phyloP scores from a whole-genome alignment of 1,140 invertebrate genomes.

The Calliphora vicina region DNA sequence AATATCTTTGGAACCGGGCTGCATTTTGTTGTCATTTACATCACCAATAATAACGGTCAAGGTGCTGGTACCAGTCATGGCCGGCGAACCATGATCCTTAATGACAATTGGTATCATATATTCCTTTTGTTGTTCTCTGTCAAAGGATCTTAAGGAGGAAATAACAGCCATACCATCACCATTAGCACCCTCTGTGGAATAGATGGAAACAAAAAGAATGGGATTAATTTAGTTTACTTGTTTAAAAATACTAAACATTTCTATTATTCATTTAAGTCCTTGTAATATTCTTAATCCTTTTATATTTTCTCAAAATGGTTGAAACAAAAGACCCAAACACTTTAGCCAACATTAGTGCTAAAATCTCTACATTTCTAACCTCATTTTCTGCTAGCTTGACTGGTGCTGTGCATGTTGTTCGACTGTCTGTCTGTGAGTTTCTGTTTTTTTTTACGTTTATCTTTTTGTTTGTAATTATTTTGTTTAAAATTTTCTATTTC shows the following conservation, averaged over 20 bases:
- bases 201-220: neutral
- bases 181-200: slow-evolving; percentile 83
- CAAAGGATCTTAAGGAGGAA: slow-evolving; percentile 88
- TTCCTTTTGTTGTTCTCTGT: slow-evolving; percentile 94
- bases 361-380: too few relatives aligned
- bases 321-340: too few relatives aligned
- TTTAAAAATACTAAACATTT: too few relatives aligned
- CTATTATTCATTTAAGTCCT: too few relatives aligned
- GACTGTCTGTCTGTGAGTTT: neutral
- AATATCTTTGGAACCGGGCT: slow-evolving; percentile 94
- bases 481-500: neutral
- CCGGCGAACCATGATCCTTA: slow-evolving; percentile 86
- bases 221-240: too few relatives aligned
- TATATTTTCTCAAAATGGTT: neutral
- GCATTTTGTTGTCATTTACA: slow-evolving; percentile 97
- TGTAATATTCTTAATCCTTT: neutral
- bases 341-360: too few relatives aligned
- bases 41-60: slow-evolving; percentile 95
- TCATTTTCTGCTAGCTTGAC: too few relatives aligned
- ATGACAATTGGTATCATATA: slow-evolving; percentile 94
- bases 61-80: slow-evolving; percentile 94
- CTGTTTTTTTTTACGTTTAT: neutral
- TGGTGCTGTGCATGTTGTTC: too few relatives aligned
- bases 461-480: neutral
- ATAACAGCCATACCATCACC: slow-evolving; percentile 96